These are phyloP conservation scores for Tyria jacobaeae DNA, from an alignment of 2,888 invertebrate genomes.

Conservation along the genomic window DNA sequence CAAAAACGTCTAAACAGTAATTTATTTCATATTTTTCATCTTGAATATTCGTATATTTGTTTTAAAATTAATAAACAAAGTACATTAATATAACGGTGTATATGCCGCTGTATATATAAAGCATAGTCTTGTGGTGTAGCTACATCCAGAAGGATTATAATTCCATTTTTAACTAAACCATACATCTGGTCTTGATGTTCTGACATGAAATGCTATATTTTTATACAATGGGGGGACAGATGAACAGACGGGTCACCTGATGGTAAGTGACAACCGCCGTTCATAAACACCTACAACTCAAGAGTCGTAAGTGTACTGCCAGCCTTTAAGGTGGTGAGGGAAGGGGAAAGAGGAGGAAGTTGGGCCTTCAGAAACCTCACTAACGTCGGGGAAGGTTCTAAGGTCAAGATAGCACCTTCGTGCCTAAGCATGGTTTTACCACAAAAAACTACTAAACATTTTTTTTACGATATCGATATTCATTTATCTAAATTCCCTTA, in stretches of 20 bases:
- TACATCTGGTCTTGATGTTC: slow-evolving; percentile 34
- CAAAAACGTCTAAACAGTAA: slow-evolving; percentile 36
- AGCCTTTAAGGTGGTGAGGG: too few relatives aligned
- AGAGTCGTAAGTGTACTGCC: too few relatives aligned
- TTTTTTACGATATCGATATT: background rate
- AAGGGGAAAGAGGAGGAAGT: too few relatives aligned
- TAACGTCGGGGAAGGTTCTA: too few relatives aligned
- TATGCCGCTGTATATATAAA: slow-evolving; percentile 44
- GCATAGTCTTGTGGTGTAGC: slow-evolving; percentile 28
- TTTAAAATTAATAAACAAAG: slow-evolving; percentile 50
- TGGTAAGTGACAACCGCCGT: too few relatives aligned
- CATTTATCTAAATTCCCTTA: slow-evolving; percentile 17
- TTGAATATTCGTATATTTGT: slow-evolving; percentile 42
- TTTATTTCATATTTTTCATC: slow-evolving; percentile 48
- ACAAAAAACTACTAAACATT: slow-evolving; percentile 9
- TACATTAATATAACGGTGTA: slow-evolving; percentile 38
- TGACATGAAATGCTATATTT: too few relatives aligned
- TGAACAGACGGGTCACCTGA: too few relatives aligned
- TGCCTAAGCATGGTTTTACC: too few relatives aligned
- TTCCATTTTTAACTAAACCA: slow-evolving; percentile 47
- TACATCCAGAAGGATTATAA: slow-evolving; percentile 36
- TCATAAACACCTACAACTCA: too few relatives aligned
- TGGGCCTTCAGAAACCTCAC: too few relatives aligned
- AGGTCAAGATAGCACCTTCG: too few relatives aligned
- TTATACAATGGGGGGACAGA: too few relatives aligned